These are phyloP conservation scores for Selenia dentaria DNA, from an alignment of 2,888 invertebrate genomes.

Conservation along the genomic window DNA sequence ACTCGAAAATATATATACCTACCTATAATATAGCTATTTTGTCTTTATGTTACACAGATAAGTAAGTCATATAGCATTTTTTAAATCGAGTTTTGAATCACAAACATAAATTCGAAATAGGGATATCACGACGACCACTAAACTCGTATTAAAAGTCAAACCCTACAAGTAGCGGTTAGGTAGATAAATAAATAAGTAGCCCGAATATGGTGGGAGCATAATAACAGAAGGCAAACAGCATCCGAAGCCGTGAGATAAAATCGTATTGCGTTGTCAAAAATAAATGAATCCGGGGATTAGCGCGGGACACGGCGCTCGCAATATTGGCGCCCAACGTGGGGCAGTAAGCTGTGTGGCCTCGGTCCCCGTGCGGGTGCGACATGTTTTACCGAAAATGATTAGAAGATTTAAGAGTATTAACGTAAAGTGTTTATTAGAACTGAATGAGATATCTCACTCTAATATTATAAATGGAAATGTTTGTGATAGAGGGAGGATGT, in stretches of 20 bases:
- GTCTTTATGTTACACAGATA: too few species aligned
- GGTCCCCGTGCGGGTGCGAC: constrained; percentile 23
- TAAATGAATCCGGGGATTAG: constrained; percentile 84
- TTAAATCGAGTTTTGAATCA: too few species aligned
- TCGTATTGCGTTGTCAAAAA: constrained; percentile 85
- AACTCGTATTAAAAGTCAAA: constrained; percentile 76
- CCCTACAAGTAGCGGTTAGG: constrained; percentile 73
- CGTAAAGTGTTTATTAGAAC: too few species aligned
- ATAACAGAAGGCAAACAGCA: constrained; percentile 84
- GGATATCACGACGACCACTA: constrained; percentile 60
- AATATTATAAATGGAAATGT: too few species aligned
- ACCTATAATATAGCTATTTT: too few species aligned
- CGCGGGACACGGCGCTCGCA: constrained; percentile 76
- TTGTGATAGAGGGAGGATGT: too few species aligned
- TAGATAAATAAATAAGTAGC: constrained; percentile 82
- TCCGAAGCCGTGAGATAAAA: constrained; percentile 84
- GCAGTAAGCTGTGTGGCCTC: constrained; percentile 63
- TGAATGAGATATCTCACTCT: too few species aligned
- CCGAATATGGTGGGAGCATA: constrained; percentile 76
- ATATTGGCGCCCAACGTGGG: constrained; percentile 78
- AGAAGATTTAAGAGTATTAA: too few species aligned
- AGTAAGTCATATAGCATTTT: too few species aligned
- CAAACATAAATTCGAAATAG: constrained; percentile 52
- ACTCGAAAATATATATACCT: too few species aligned
- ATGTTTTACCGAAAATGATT: constrained; percentile 37